Conservation (phyloP, 2,113 vertebrate genomes). For the Amphiprion percula region DNA sequence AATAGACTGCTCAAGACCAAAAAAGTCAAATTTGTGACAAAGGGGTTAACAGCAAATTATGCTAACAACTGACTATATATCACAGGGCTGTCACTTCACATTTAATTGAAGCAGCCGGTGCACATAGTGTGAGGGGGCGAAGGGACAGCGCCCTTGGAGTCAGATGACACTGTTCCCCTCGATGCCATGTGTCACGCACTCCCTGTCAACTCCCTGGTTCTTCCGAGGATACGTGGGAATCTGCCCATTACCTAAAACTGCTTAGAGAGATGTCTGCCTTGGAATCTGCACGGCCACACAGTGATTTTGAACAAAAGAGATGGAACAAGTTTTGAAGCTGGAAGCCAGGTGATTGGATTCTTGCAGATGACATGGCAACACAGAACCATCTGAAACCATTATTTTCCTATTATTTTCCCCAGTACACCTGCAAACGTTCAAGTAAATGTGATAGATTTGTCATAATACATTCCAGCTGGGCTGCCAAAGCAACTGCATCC, state of each 20-base stretch:
- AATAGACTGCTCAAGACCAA: background rate
- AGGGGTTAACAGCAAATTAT: constrained; percentile 26
- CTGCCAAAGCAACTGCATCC: background rate
- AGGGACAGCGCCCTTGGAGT: constrained; percentile 52
- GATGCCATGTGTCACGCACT: constrained; percentile 44
- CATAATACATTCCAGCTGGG: background rate
- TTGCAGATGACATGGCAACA: background rate
- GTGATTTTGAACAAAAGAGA: background rate
- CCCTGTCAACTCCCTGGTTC: constrained; percentile 27
- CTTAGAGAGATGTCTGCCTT: background rate
- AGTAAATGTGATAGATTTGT: background rate
- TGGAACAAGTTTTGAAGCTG: background rate
- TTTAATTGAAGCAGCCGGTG: constrained; percentile 37
- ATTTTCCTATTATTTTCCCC: background rate
- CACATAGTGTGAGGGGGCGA: constrained; percentile 31
- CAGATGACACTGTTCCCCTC: constrained; percentile 45
- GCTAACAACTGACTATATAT: constrained; percentile 33
- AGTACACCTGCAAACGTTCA: background rate
- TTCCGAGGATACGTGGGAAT: constrained; percentile 2
- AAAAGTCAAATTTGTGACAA: constrained; percentile 20
- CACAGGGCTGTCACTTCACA: constrained; percentile 57
- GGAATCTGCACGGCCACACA: background rate
- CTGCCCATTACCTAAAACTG: background rate
- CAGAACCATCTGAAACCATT: background rate
- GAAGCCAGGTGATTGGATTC: background rate